These are phyloP conservation scores for Phengaris alcon DNA, from an alignment of 2,888 invertebrate species.

Conservation along the genomic window DNA sequence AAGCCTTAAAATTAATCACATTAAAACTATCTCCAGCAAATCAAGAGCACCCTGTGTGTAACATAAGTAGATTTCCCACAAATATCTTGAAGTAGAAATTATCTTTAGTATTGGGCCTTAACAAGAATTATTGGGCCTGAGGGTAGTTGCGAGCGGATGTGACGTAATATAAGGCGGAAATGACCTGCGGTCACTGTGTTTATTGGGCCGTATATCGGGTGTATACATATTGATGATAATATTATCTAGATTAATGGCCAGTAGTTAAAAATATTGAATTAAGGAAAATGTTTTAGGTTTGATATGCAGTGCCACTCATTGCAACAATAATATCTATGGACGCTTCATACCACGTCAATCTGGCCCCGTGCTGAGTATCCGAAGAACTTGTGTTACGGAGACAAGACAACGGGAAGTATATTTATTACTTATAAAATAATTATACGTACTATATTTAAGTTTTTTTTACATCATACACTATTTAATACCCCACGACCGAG, in stretches of 20 bases:
- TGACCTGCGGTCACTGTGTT: slow-evolving; percentile 50
- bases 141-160: slow-evolving; percentile 37
- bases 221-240: slow-evolving; percentile 2
- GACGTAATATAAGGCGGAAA: slow-evolving; percentile 52
- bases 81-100: slow-evolving; percentile 56
- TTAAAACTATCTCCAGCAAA: background rate
- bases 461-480: no score
- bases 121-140: slow-evolving; percentile 64
- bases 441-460: no score
- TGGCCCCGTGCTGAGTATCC: no score
- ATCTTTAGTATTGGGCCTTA: slow-evolving; percentile 62
- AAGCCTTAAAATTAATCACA: no score
- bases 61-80: slow-evolving; percentile 56
- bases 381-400: no score
- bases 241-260: slow-evolving; percentile 1
- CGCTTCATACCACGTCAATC: no score
- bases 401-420: no score
- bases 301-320: no score
- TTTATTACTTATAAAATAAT: no score
- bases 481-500: no score
- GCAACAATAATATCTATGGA: no score
- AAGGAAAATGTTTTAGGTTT: background rate
- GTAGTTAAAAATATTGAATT: background rate
- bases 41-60: slow-evolving; percentile 35
- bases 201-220: slow-evolving; percentile 30